Evolutionary conservation across 92 coral and sea anemone species (phyloP).

Genomic region (Heteractis magnifica): DNA sequence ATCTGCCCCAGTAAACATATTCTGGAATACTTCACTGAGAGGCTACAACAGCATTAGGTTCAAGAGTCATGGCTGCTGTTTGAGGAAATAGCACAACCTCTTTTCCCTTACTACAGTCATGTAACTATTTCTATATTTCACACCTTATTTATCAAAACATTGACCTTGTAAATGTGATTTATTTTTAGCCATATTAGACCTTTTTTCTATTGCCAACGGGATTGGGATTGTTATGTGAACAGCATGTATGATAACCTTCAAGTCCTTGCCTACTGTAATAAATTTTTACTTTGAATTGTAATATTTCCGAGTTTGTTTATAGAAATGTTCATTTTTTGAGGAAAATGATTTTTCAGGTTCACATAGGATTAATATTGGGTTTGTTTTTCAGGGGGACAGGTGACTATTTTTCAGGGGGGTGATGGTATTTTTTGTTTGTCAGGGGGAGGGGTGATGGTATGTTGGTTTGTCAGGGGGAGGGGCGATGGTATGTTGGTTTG

Average conservation of each 20-base stretch:
- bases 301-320: not conserved
- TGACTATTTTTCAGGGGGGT: too few species aligned
- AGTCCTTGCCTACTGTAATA: conserved; percentile 10
- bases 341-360: not conserved
- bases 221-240: not conserved
- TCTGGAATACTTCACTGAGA: too few species aligned
- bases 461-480: not conserved
- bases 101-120: not conserved
- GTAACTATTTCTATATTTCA: not conserved
- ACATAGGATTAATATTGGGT: too few species aligned
- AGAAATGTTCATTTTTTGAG: not conserved
- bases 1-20: too few species aligned
- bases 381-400: too few species aligned
- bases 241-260: not conserved
- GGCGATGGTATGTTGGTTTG: not conserved
- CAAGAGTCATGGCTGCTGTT: too few species aligned
- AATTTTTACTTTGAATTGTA: conserved; percentile 6
- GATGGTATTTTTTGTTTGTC: too few species aligned
- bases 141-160: not conserved
- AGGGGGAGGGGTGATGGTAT: not conserved
- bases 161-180: not conserved
- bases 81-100: not conserved
- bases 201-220: not conserved
- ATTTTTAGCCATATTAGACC: not conserved
- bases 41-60: too few species aligned